These are phyloP conservation scores for Athalia cordata DNA, from an alignment of 2,888 invertebrate species.

Conservation along the genomic window DNA sequence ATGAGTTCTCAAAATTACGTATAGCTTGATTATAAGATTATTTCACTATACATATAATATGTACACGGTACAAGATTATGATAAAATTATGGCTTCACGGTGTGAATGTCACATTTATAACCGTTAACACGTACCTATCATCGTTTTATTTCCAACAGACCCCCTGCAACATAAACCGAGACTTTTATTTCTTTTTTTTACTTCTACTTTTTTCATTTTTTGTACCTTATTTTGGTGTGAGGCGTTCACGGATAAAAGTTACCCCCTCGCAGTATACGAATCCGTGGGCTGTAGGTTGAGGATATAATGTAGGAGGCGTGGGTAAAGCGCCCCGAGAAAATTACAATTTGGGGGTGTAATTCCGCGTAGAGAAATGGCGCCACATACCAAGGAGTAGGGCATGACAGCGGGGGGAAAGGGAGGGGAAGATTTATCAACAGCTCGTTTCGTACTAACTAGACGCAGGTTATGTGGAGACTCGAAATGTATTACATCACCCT, in stretches of 20 bases:
- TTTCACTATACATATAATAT: no score
- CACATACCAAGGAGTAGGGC: conserved; percentile 63
- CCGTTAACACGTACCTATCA: no score
- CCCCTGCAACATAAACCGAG: no score
- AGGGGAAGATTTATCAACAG: conserved; percentile 70
- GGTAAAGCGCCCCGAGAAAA: conserved; percentile 63
- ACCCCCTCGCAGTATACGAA: conserved; percentile 3
- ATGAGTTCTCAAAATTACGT: no score
- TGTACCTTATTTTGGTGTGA: background rate
- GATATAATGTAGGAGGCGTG: conserved; percentile 28
- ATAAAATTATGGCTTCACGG: no score
- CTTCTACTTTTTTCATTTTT: no score
- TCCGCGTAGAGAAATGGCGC: conserved; percentile 70
- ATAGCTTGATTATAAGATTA: no score
- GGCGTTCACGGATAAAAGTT: conserved; percentile 20
- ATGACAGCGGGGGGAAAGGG: conserved; percentile 51
- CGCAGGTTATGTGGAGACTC: conserved; percentile 67
- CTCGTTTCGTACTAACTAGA: conserved; percentile 71
- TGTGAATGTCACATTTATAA: no score
- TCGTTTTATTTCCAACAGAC: no score
- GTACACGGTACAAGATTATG: no score
- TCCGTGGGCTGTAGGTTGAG: background rate
- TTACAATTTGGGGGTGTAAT: conserved; percentile 73
- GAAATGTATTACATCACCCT: conserved; percentile 71
- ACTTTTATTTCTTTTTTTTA: no score